These are phyloP conservation scores for Lagopus muta DNA, from an alignment of 2,113 vertebrate genomes.

Conservation along the genomic window DNA sequence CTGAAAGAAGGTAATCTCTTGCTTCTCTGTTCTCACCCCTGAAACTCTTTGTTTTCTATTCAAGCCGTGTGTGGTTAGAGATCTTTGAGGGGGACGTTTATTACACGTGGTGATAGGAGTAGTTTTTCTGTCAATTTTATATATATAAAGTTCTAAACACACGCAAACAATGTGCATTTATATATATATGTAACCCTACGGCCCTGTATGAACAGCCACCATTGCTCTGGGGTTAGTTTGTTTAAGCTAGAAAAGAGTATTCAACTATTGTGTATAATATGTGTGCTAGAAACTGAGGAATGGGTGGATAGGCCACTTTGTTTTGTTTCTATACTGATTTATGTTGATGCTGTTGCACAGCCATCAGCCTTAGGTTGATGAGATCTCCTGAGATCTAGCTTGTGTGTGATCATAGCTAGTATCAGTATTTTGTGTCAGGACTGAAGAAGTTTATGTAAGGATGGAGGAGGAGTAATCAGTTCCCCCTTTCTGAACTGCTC, in stretches of 20 bases:
- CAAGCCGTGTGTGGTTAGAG: not conserved
- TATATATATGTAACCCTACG: too few species aligned
- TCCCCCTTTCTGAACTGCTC: not conserved
- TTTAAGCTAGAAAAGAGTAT: not conserved
- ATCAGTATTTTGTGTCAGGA: not conserved
- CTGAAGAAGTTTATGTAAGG: not conserved
- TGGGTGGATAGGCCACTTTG: not conserved
- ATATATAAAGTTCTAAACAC: not conserved
- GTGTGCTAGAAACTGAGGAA: not conserved
- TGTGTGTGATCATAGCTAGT: not conserved
- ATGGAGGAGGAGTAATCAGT: not conserved
- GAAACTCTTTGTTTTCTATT: not conserved
- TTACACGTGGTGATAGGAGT: fast-evolving
- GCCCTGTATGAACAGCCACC: not conserved
- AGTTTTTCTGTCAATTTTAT: not conserved
- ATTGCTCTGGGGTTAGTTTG: not conserved
- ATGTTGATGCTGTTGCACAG: not conserved
- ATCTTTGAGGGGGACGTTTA: not conserved
- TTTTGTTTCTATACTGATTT: not conserved
- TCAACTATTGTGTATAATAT: not conserved
- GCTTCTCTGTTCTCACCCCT: not conserved
- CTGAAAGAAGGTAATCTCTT: constrained; percentile 86
- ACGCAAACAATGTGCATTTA: not conserved
- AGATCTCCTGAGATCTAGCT: not conserved
- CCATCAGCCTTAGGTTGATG: not conserved